Evolutionary conservation across 2,113 vertebrate species (phyloP), one percentile per base, ranked within the genome.

Genomic region (Oreochromis tanganicae): DNA sequence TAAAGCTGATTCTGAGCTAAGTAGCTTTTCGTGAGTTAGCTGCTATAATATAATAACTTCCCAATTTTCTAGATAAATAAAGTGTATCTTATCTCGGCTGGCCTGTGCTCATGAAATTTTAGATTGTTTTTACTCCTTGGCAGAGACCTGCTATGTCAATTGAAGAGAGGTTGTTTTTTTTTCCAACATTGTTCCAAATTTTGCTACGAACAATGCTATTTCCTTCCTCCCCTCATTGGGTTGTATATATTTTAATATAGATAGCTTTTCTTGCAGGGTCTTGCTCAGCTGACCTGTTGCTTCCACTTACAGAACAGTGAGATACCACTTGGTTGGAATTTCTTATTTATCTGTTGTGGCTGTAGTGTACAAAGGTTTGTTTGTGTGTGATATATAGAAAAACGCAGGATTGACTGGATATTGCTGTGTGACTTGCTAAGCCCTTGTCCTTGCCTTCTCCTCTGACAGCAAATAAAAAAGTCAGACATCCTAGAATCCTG

Each of bases 391-490:
- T 88, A 34, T 85, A 87, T 24, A 54, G 82, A 80, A 85, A 87
- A 87, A 80, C 4, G 10, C 48, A 21, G 75, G 52, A 56, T 46
- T 54, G 85, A 57, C 63, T 90, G 59, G 79, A 86, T 94, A 83
- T 90, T 90, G 83, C 75, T 73, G 81, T 81, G 85, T 73, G 86
- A 89, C 82, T 71, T 78, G 66, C 91, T 82, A 71, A 92, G 90
- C 83, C 85, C 88, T 78, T 61, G 56, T 93, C 91, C 91, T 94
- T 89, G 88, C 88, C 83, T 93, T 87, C 85, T 91, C 83, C 90
- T 90, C 88, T 86, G 90, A 93, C 92, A 92, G 92, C 88, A 95
- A 92, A 95, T 93, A 88, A 91, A 89, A 88, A 92, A 92, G 88
- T 85, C 87, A 90, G 57, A 92, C 89, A 86, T 91, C 91, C 88